phyloP scores from a whole-genome alignment of 2,797 vertebrate species.

The Phataginus tricuspis region DNA sequence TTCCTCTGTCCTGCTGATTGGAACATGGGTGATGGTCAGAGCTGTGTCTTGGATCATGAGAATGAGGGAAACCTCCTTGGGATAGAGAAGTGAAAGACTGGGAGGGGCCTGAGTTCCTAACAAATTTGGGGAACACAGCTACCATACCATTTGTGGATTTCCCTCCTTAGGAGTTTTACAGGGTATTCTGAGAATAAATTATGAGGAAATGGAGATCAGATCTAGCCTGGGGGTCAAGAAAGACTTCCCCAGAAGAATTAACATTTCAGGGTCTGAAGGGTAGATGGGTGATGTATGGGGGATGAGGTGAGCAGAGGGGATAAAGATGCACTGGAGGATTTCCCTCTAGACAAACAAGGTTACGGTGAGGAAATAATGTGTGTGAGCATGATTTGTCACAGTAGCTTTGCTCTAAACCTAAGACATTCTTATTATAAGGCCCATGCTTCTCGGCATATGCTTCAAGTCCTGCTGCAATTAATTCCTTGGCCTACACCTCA shows the following conservation, averaged over 20 bases:
- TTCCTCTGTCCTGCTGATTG: background rate
- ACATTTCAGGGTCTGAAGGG: background rate
- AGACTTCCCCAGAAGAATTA: background rate
- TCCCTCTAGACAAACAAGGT: background rate
- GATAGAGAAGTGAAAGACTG: background rate
- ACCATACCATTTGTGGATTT: background rate
- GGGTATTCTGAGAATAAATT: background rate
- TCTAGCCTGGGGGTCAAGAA: background rate
- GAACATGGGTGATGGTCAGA: background rate
- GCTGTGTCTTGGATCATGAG: background rate
- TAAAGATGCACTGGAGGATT: background rate
- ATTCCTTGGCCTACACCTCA: background rate
- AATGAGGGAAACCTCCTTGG: background rate
- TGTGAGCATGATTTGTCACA: background rate
- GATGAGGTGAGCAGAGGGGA: background rate
- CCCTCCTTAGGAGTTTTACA: background rate
- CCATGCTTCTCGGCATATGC: background rate
- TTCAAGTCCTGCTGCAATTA: constrained; percentile 29
- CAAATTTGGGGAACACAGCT: background rate
- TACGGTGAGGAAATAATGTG: background rate
- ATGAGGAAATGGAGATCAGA: background rate
- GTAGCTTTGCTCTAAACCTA: background rate
- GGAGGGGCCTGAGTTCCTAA: background rate
- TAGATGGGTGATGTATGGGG: background rate
- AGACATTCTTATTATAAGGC: background rate